Percentiles rank a stretch among this genome's conserved stretches.
phyloP scores from a whole-genome alignment of 2,797 vertebrate species.

The Cyclura pinguis region DNA sequence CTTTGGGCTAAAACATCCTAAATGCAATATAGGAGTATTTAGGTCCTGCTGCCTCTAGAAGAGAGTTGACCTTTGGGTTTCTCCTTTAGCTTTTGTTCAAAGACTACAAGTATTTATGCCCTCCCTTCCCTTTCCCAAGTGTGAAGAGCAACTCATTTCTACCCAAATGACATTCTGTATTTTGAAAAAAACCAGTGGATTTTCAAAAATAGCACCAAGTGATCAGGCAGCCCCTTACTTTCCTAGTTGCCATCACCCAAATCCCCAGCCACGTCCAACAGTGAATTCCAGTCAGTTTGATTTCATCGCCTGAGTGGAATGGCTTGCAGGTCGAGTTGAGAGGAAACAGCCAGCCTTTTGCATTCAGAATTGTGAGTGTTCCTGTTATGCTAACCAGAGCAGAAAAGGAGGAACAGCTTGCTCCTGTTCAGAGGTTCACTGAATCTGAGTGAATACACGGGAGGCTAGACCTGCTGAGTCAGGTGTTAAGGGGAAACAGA shows the following conservation, averaged over 20 bases:
- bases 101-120: neutral
- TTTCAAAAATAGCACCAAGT: neutral
- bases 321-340: neutral
- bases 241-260: neutral
- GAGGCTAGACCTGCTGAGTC: neutral
- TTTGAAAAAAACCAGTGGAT: neutral
- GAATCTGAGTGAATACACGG: neutral
- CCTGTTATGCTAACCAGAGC: constrained; percentile 9
- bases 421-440: neutral
- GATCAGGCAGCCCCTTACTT: neutral
- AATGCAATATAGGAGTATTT: neutral
- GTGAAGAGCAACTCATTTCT: neutral
- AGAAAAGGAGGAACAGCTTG: constrained; percentile 19
- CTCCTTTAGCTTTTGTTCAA: neutral
- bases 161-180: neutral
- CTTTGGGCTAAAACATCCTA: neutral
- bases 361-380: neutral
- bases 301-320: neutral
- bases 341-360: neutral
- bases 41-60: neutral
- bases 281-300: neutral
- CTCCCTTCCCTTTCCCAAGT: neutral
- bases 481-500: neutral
- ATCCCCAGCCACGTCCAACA: neutral
- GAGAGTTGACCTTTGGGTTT: neutral